Evolutionary conservation across 2,797 vertebrate genomes (phyloP).

Genomic region (Rhincodon typus): DNA sequence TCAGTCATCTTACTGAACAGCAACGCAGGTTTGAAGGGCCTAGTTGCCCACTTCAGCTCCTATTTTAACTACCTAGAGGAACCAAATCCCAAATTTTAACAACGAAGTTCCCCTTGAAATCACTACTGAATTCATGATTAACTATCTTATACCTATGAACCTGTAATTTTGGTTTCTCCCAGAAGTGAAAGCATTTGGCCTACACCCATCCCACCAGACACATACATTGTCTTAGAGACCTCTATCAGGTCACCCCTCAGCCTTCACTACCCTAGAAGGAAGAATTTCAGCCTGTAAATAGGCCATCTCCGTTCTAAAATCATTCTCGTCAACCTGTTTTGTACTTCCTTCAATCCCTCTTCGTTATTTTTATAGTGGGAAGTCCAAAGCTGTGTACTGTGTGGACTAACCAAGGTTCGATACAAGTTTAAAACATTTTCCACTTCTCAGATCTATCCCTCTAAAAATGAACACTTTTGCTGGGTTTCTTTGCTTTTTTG

Average conservation of each 20-base stretch:
- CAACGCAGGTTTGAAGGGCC: no score
- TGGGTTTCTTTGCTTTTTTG: neutral
- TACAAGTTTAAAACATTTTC: neutral
- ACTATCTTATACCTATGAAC: neutral
- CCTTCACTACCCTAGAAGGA: neutral
- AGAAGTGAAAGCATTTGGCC: neutral
- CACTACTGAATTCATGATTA: neutral
- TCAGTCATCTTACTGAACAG: no score
- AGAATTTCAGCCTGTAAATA: neutral
- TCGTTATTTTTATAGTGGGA: neutral
- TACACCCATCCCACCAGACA: neutral
- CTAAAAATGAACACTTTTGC: neutral
- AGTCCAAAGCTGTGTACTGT: neutral
- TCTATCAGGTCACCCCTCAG: neutral
- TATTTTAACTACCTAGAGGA: neutral
- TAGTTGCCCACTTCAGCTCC: no score
- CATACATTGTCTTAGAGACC: neutral
- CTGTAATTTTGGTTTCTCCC: neutral
- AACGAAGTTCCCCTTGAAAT: neutral
- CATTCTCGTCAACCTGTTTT: neutral
- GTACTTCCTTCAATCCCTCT: neutral
- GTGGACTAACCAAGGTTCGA: neutral
- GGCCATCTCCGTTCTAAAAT: neutral
- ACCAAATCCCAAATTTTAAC: neutral
- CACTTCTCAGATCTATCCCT: neutral